phyloP scores from a whole-genome alignment of 1,140 invertebrate species.

The Caenorhabditis remanei region DNA sequence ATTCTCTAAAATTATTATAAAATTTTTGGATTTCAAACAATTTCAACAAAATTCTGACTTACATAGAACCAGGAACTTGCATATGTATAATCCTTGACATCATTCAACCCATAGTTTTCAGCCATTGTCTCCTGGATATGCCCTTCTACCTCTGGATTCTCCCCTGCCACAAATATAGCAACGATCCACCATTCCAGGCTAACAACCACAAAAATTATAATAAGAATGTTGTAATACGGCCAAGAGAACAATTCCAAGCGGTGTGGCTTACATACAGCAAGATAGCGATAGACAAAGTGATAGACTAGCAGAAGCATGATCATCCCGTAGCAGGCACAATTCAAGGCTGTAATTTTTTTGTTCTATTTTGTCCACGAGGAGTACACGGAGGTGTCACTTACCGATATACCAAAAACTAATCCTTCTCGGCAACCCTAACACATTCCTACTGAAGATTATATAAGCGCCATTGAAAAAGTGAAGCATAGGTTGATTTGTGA shows the following conservation, averaged over 20 bases:
- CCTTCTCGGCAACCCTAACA: background rate
- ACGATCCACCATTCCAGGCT: background rate
- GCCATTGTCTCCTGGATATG: slow-evolving; percentile 14
- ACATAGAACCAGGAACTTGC: slow-evolving; percentile 11
- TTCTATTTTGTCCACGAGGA: background rate
- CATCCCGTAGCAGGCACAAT: slow-evolving; percentile 4
- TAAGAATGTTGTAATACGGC: background rate
- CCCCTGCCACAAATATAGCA: background rate
- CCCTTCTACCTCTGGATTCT: background rate
- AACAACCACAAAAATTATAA: background rate
- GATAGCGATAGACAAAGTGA: slow-evolving; percentile 5
- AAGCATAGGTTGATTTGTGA: slow-evolving; percentile 8
- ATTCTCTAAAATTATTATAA: background rate
- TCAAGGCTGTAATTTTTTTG: background rate
- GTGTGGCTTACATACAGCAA: background rate
- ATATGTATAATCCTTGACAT: background rate
- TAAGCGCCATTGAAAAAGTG: slow-evolving; percentile 16
- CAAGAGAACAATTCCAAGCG: background rate
- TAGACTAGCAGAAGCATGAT: slow-evolving; percentile 11
- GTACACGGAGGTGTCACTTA: background rate
- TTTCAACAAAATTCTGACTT: background rate
- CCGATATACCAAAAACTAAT: slow-evolving; percentile 25
- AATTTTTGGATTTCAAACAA: background rate
- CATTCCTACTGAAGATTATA: slow-evolving; percentile 2
- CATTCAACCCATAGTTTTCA: background rate